These are phyloP conservation scores for Cassiopea andromeda DNA, from an alignment of 30 jellyfish, hydroid and myxozoan genomes.

Conservation along the genomic window DNA sequence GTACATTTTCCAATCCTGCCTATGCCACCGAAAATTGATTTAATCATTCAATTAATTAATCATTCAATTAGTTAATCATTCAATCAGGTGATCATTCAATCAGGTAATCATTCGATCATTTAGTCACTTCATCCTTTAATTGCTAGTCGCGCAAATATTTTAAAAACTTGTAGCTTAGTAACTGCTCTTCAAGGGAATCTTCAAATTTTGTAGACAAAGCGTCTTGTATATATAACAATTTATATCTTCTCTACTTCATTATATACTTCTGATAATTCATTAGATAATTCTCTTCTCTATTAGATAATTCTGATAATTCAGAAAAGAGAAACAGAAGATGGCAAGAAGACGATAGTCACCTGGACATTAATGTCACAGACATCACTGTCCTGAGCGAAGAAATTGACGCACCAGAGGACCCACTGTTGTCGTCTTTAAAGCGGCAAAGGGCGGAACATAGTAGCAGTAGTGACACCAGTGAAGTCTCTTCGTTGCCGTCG, in stretches of 20 bases:
- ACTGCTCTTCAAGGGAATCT: too few relatives aligned
- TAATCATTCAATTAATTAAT: too few relatives aligned
- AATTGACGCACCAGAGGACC: slow-evolving; percentile 75
- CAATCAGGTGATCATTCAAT: too few relatives aligned
- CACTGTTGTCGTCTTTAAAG: slow-evolving; percentile 53
- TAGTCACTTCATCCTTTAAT: too few relatives aligned
- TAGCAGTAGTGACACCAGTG: slow-evolving; percentile 85
- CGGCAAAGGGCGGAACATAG: slow-evolving; percentile 70
- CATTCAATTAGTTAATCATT: too few relatives aligned
- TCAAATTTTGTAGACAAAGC: not conserved
- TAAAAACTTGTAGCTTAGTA: too few relatives aligned
- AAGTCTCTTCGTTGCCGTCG: slow-evolving; percentile 83
- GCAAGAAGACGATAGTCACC: slow-evolving; percentile 50
- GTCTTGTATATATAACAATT: too few relatives aligned
- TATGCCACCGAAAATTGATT: too few relatives aligned
- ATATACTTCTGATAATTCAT: not conserved
- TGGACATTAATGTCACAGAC: slow-evolving; percentile 62
- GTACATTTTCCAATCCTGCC: too few relatives aligned
- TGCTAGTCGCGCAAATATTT: too few relatives aligned
- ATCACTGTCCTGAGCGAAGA: slow-evolving; percentile 64
- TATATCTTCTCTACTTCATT: not conserved
- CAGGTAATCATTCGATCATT: too few relatives aligned
- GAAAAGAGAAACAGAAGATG: slow-evolving; percentile 60
- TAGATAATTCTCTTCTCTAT: not conserved
- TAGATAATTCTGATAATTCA: slow-evolving; percentile 74